Percentiles rank a stretch among this genome's conserved stretches.
These are phyloP conservation scores for Scopus umbretta DNA, from an alignment of 2,113 vertebrate species.

Conservation along the genomic window DNA sequence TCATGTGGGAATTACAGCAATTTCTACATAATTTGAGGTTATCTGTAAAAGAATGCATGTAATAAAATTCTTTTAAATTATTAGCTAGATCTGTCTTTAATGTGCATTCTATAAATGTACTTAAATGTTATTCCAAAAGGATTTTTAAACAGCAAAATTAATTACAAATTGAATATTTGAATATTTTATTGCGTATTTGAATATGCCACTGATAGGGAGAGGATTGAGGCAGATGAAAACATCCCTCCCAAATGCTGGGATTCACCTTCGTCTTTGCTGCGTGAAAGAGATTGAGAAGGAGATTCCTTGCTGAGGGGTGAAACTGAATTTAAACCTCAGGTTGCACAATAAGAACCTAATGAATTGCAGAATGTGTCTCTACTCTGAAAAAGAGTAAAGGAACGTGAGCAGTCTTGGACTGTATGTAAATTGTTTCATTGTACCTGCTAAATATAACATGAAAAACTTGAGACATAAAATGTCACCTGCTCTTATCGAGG, in stretches of 20 bases:
- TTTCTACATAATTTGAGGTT: neutral
- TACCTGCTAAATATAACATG: constrained; percentile 48
- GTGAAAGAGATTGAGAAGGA: neutral
- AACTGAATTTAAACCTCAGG: neutral
- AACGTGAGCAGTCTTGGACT: neutral
- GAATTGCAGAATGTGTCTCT: neutral
- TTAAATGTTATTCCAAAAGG: neutral
- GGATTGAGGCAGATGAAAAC: neutral
- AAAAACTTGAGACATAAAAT: constrained; percentile 61
- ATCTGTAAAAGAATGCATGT: neutral
- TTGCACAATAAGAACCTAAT: neutral
- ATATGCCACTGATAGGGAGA: neutral
- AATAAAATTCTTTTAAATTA: neutral
- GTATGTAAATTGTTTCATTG: constrained; percentile 69
- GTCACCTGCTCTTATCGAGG: constrained; percentile 63
- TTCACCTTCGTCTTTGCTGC: neutral
- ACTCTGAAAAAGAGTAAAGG: neutral
- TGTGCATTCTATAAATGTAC: neutral
- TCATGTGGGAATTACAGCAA: neutral
- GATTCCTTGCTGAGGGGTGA: neutral
- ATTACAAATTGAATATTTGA: constrained; percentile 42
- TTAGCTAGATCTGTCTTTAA: neutral
- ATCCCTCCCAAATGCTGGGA: neutral
- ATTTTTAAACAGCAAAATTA: neutral
- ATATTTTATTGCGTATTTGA: too few relatives aligned